A percentile compares a stretch with the other conserved stretches of the same genome.
These are phyloP conservation scores for Chaetophractus vellerosus DNA, from an alignment of 2,797 vertebrate species.

Conservation along the genomic window DNA sequence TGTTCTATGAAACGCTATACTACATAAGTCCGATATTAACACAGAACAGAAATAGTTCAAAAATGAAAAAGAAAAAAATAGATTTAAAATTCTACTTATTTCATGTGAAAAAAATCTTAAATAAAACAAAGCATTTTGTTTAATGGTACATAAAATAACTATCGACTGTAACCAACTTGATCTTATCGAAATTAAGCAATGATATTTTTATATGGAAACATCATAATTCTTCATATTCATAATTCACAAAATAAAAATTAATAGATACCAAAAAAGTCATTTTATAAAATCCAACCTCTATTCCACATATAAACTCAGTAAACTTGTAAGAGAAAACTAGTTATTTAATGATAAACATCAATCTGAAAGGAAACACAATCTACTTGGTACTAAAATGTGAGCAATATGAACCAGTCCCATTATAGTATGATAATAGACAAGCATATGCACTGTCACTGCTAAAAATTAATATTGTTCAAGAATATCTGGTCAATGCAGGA, in stretches of 20 bases:
- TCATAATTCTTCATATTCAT: slow-evolving; percentile 26
- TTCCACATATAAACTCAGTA: slow-evolving; percentile 48
- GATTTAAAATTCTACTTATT: neutral
- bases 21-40: slow-evolving; percentile 9
- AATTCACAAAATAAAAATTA: slow-evolving; percentile 17
- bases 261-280: neutral
- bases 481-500: neutral
- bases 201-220: neutral
- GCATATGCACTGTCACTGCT: neutral
- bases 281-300: slow-evolving; percentile 10
- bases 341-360: neutral
- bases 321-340: neutral
- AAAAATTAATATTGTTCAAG: neutral
- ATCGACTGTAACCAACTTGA: neutral
- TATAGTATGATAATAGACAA: neutral
- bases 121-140: neutral
- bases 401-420: neutral
- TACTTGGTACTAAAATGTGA: neutral
- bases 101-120: neutral
- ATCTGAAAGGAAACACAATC: slow-evolving; percentile 50
- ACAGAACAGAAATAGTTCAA: neutral
- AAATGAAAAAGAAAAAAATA: slow-evolving; percentile 14
- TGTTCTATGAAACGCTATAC: neutral
- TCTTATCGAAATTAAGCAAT: slow-evolving; percentile 11
- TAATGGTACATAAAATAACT: neutral